Evolutionary conservation across 2,888 invertebrate genomes (phyloP), one percentile per base, ranked within the genome.

Genomic region (Dyspetes luteomarginatus): DNA sequence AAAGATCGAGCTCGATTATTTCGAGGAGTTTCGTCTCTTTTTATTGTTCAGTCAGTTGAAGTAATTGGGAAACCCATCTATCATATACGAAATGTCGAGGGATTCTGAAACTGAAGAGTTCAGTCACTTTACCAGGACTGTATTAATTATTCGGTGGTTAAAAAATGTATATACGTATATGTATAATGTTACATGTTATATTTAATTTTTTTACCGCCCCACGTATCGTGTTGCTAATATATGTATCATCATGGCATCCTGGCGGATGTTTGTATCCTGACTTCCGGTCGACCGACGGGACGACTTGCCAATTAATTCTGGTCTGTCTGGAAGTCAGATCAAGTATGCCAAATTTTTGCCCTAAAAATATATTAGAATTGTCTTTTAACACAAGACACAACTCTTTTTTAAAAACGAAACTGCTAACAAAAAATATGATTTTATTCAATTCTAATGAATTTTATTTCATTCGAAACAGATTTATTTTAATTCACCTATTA

Each of bases 41-140:
- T 65, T 56, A 65, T 84, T 80, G 82, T 82, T 81, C 50, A 58
- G 52, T 30, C 72, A 50, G 64, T 82, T 79, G 67, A 72, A 45
- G 60, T 56, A 52, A 83, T 82, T 76, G 67, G 62, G 74, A 82
- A 73, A 58, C 36, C 64, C 52, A 78, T 82, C 75, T 72, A 74
- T 84, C 81, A 83, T 78, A 67, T 41, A 58, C 24, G 41, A 73
- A 75, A 62, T 48, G 12, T 65, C 62, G 41, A 48, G 77, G 12
- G 71, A 45, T 72, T 77, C 71, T 67, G 73, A 69, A 62, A 62
- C 26, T 2, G n/a, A 74, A n/a, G n/a, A 28, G 28, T 24, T 4
- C 15, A 50, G 28, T 50, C 15, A 15, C 22, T 4, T 30, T 4
- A 26, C 64, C 64, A 15, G 26, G 26, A 26, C 22, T 43, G 26